Base-by-base conservation (phyloP, 1,140 invertebrate species). In the fruit fly (Drosophila melanogaster) region DNA sequence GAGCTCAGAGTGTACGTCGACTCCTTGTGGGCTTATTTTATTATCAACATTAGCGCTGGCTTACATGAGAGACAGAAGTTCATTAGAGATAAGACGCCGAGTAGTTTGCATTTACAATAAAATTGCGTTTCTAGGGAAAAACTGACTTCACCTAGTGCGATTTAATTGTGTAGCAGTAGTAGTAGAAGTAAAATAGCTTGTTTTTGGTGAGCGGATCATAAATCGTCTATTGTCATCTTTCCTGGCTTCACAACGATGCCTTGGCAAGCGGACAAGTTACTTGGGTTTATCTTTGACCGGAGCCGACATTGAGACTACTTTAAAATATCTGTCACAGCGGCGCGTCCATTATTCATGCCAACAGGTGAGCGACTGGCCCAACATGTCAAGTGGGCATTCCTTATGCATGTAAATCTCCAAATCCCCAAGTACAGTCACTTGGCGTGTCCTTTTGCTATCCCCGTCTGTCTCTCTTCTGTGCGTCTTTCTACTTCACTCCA, bases 391-490 rank as follows among this genome's bases (percentile, higher is more conserved):
- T 58, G 43, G 46, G 38, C 70, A 75, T 87, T 67, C 40, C 38
- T 81, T 87, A 81, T 87, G 74, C 65, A 87, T 87, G 78, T 66
- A 72, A 86, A 87, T 86, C 83, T 67, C 26, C 14, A 55, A 73
- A 65, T 75, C 72, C 43, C 46, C 61, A 60, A 84, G 66, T 73
- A 77, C 81, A 80, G 57, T 64, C 61, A 51, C 33, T 64, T 57
- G 49, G 26, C 44, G 22, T 35, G 19, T 26, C 12, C 24, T 43
- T 49, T 22, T 50, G 24, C 4, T 22, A 19, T 15, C 1, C 11
- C 33, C 12, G 4, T 12, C n/a, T n/a, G n/a, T n/a, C n/a, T n/a
- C n/a, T n/a, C 19, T 2, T 22, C 19, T 3, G 19, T 22, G 19
- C 19, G 19, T 22, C 1, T 3, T 22, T 22, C 19, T 22, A 22